phyloP scores from a whole-genome alignment of 2,113 vertebrate species.

The Microtus oregoni region DNA sequence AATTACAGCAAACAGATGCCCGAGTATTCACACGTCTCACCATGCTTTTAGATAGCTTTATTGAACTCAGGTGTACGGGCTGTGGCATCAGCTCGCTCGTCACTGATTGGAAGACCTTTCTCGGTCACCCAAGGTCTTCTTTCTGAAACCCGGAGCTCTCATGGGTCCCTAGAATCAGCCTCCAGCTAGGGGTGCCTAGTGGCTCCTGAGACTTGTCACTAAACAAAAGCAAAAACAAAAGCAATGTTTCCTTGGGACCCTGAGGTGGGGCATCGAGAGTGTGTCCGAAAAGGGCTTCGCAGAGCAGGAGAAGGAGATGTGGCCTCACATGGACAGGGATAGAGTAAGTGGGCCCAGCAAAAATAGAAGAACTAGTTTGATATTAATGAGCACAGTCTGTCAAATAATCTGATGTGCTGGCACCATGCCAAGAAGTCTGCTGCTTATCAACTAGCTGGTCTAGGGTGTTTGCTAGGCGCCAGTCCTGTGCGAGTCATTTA shows the following conservation, averaged over 20 bases:
- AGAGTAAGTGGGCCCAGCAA: background rate
- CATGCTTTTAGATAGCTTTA: background rate
- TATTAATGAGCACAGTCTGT: background rate
- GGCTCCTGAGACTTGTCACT: background rate
- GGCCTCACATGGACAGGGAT: background rate
- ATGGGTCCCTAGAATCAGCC: background rate
- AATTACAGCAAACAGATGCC: background rate
- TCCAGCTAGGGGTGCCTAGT: background rate
- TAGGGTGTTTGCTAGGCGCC: background rate
- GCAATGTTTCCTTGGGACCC: background rate
- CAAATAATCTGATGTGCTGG: background rate
- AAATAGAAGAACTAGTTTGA: background rate
- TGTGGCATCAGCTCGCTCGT: background rate
- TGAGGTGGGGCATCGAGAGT: background rate
- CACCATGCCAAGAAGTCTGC: background rate
- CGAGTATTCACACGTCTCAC: background rate
- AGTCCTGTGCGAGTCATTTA: background rate
- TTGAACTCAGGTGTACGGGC: background rate
- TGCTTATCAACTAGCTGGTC: background rate
- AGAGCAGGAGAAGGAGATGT: background rate
- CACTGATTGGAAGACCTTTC: background rate
- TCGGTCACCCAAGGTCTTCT: background rate
- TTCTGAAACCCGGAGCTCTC: background rate
- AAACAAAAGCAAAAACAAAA: conserved; percentile 28
- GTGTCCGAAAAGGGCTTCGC: background rate